phyloP scores from a whole-genome alignment of 2,113 vertebrate genomes.

The Rhinichthys klamathensis region DNA sequence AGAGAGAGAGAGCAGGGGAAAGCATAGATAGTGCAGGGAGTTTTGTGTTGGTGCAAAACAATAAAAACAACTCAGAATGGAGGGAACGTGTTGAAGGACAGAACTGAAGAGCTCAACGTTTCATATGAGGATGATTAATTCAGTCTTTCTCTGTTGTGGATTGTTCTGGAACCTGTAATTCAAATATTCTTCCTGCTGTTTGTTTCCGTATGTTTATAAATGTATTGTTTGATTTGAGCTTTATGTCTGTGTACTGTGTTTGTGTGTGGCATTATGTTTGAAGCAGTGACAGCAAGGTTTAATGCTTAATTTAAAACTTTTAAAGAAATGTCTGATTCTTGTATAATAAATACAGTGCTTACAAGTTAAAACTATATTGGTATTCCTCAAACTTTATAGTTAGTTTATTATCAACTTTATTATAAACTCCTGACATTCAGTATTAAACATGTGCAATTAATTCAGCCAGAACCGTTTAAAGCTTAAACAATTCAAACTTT shows the following conservation, averaged over 20 bases:
- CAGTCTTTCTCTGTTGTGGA: background rate
- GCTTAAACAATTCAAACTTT: background rate
- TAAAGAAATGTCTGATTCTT: background rate
- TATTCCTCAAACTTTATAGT: background rate
- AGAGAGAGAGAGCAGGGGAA: slow-evolving; percentile 14
- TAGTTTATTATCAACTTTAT: background rate
- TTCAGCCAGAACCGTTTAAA: background rate
- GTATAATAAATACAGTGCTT: background rate
- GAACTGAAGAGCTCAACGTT: slow-evolving; percentile 1
- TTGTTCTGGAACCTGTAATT: background rate
- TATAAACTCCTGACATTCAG: background rate
- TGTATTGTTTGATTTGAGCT: background rate
- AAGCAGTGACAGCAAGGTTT: too few relatives aligned
- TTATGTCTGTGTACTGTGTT: background rate
- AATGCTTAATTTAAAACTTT: background rate
- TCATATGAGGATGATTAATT: background rate
- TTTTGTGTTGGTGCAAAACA: background rate
- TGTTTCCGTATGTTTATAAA: background rate
- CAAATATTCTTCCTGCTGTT: background rate
- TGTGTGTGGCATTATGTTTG: background rate
- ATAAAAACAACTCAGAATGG: background rate
- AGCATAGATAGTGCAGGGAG: background rate
- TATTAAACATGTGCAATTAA: background rate
- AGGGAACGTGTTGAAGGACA: background rate
- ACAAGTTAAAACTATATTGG: background rate